These are phyloP conservation scores for Bubo scandiacus DNA, from an alignment of 2,113 vertebrate species.

Conservation along the genomic window DNA sequence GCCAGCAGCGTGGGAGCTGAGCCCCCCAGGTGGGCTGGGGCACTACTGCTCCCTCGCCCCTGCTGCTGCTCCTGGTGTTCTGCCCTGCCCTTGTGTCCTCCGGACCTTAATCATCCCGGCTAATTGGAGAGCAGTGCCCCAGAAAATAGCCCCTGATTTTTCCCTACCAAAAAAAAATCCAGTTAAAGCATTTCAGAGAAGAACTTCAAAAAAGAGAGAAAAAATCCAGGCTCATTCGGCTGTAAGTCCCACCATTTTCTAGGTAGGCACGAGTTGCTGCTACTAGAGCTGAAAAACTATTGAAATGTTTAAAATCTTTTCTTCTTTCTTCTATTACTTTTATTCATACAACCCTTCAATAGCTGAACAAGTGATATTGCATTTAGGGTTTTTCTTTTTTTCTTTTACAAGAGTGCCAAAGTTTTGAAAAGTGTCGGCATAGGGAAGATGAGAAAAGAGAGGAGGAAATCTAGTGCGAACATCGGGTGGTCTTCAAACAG, in stretches of 20 bases:
- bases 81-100: not conserved
- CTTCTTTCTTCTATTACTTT: not conserved
- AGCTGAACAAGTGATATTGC: not conserved
- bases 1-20: rapidly evolving
- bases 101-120: rapidly evolving
- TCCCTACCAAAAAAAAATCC: too few species aligned
- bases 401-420: not conserved
- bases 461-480: rapidly evolving
- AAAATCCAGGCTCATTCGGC: not conserved
- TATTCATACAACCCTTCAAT: not conserved
- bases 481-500: not conserved
- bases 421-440: not conserved
- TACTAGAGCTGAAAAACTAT: not conserved
- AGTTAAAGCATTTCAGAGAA: not conserved
- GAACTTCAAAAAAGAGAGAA: not conserved
- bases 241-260: not conserved
- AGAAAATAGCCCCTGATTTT: not conserved
- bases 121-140: not conserved
- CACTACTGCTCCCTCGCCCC: rapidly evolving
- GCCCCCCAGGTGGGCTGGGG: not conserved
- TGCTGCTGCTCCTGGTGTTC: too few species aligned
- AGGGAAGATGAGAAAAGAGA: not conserved
- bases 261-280: not conserved
- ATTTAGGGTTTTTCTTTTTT: not conserved
- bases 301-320: not conserved